Conservation (phyloP, 2,113 vertebrate species). For the Danionella cerebrum region DNA sequence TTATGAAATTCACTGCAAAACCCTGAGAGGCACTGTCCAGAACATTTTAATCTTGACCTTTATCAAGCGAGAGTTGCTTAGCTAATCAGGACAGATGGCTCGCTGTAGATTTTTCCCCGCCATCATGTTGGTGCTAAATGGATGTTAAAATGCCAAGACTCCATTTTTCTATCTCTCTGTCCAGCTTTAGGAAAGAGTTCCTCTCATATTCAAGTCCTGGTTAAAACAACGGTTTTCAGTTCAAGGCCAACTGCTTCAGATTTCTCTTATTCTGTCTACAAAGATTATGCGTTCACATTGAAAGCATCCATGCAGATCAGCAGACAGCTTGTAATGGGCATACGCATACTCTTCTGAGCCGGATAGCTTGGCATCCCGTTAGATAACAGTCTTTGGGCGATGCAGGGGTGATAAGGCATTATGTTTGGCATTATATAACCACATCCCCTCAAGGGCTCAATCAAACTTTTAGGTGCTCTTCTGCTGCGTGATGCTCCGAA, state of each 20-base stretch:
- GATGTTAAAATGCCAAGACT: constrained; percentile 15
- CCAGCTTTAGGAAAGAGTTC: not conserved
- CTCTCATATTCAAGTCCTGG: not conserved
- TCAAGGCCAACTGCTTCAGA: not conserved
- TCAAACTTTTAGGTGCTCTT: not conserved
- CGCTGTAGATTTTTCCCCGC: constrained; percentile 12
- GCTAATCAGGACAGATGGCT: constrained; percentile 20
- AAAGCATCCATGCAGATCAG: not conserved
- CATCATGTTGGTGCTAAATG: constrained; percentile 19
- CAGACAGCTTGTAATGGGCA: not conserved
- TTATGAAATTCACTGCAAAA: not conserved
- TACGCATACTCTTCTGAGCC: constrained; percentile 5
- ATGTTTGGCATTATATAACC: not conserved
- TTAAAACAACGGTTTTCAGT: not conserved
- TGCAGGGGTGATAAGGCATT: not conserved
- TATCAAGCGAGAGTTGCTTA: constrained; percentile 10
- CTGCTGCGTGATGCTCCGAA: not conserved
- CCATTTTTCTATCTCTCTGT: not conserved
- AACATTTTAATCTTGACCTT: constrained; percentile 30
- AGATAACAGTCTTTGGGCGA: constrained; percentile 16
- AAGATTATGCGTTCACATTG: constrained; percentile 10
- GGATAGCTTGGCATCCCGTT: constrained; percentile 20
- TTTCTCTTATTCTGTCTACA: not conserved
- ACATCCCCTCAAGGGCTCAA: not conserved
- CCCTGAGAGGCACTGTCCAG: not conserved